These are phyloP conservation scores for Ceyx margarethae DNA, from an alignment of 2,113 vertebrate genomes.

Conservation along the genomic window DNA sequence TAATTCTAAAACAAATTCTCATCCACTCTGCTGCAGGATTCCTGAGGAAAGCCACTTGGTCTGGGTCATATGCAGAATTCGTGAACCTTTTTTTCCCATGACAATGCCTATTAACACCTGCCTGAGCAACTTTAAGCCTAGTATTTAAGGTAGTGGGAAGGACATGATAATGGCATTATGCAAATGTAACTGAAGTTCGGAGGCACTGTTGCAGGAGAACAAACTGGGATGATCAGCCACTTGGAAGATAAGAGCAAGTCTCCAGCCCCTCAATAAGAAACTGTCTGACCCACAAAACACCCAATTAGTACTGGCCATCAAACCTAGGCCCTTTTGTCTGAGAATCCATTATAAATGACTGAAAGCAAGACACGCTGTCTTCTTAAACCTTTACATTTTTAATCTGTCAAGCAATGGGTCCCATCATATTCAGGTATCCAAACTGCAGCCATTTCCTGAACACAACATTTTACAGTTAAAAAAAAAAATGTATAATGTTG, in stretches of 20 bases:
- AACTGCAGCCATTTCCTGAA: background rate
- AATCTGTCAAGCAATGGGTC: background rate
- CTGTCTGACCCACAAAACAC: background rate
- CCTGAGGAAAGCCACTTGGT: slow-evolving; percentile 34
- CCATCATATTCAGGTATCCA: background rate
- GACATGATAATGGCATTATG: too few species aligned
- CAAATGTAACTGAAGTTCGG: background rate
- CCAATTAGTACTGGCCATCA: background rate
- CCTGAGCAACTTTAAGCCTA: background rate
- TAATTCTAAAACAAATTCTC: slow-evolving; percentile 28
- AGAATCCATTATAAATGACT: background rate
- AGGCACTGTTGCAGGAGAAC: background rate
- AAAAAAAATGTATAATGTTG: background rate
- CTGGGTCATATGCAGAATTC: slow-evolving; percentile 10
- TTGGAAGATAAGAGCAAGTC: background rate
- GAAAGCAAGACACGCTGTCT: too few species aligned
- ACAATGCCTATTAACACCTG: background rate
- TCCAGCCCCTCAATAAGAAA: background rate
- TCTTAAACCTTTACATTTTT: background rate
- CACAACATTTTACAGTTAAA: background rate
- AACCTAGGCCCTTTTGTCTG: background rate
- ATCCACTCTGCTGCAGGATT: background rate
- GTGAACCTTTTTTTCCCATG: background rate
- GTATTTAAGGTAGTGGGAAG: background rate
- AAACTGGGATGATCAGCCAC: background rate